Percentiles rank a stretch among this genome's conserved stretches.
Evolutionary conservation across 2,113 vertebrate species (phyloP).

Genomic region (Peromyscus maniculatus): DNA sequence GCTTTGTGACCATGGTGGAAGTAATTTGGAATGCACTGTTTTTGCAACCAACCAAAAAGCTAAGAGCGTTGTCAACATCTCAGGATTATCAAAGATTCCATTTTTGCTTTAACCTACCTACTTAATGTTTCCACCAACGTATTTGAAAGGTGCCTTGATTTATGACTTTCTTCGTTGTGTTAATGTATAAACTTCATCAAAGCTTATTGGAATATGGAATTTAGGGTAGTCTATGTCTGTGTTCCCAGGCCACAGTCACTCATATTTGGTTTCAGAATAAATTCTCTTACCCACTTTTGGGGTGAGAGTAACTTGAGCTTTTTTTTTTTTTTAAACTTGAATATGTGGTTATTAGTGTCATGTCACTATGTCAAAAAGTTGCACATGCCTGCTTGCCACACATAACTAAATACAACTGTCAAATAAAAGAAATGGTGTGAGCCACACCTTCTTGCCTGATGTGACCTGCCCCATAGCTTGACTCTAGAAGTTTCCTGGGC

Average conservation of each 20-base stretch:
- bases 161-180: neutral
- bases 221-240: neutral
- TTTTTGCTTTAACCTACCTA: neutral
- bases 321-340: neutral
- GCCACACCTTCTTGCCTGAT: neutral
- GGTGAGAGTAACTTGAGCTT: neutral
- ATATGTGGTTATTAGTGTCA: neutral
- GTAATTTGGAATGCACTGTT: neutral
- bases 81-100: neutral
- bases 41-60: neutral
- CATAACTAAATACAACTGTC: neutral
- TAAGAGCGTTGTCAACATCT: neutral
- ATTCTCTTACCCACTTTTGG: neutral
- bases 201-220: neutral
- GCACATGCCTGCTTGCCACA: neutral
- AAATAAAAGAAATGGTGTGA: neutral
- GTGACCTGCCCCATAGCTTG: neutral
- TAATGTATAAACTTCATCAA: neutral
- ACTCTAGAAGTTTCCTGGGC: neutral
- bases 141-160: neutral
- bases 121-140: neutral
- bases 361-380: neutral
- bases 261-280: neutral
- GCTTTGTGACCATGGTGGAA: neutral
- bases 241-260: neutral